phyloP scores from a whole-genome alignment of 2,113 vertebrate genomes.

The Pao palembangensis region DNA sequence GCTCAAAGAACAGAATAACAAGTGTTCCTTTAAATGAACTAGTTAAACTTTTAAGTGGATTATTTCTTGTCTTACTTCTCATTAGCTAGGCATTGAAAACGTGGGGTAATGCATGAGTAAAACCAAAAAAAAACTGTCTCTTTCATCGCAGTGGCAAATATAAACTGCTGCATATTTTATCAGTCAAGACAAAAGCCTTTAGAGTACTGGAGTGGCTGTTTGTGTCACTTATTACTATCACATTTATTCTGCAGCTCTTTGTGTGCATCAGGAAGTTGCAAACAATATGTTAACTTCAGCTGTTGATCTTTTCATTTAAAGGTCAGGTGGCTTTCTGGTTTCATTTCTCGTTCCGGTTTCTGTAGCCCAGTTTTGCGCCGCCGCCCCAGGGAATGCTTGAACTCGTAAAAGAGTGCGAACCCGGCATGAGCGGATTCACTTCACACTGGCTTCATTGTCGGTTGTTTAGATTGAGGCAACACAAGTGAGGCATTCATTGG shows the following conservation, averaged over 20 bases:
- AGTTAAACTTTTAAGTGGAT: no score
- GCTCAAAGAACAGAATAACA: no score
- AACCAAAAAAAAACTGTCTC: not conserved
- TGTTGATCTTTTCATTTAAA: conserved; percentile 31
- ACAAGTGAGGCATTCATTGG: conserved; percentile 59
- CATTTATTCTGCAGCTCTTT: conserved; percentile 2
- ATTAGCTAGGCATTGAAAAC: no score
- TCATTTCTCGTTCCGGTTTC: conserved; percentile 40
- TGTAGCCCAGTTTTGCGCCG: conserved; percentile 33
- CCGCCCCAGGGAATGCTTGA: conserved; percentile 31
- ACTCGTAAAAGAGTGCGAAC: conserved; percentile 41
- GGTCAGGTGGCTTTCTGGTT: conserved; percentile 24
- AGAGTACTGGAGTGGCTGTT: conserved; percentile 23
- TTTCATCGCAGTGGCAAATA: not conserved
- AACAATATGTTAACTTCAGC: conserved; percentile 13
- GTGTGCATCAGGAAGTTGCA: conserved; percentile 11
- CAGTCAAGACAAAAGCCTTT: conserved; percentile 20
- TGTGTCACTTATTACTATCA: conserved; percentile 28
- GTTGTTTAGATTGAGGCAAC: conserved; percentile 18
- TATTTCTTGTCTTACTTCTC: no score
- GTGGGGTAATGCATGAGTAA: not conserved
- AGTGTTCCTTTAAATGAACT: no score
- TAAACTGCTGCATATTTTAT: conserved; percentile 24
- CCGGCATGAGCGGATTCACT: conserved; percentile 32
- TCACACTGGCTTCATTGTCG: conserved; percentile 63